Percentiles rank a stretch among this genome's conserved stretches.
Evolutionary conservation across 2,888 invertebrate species (phyloP).

Genomic region (Phortica magna): DNA sequence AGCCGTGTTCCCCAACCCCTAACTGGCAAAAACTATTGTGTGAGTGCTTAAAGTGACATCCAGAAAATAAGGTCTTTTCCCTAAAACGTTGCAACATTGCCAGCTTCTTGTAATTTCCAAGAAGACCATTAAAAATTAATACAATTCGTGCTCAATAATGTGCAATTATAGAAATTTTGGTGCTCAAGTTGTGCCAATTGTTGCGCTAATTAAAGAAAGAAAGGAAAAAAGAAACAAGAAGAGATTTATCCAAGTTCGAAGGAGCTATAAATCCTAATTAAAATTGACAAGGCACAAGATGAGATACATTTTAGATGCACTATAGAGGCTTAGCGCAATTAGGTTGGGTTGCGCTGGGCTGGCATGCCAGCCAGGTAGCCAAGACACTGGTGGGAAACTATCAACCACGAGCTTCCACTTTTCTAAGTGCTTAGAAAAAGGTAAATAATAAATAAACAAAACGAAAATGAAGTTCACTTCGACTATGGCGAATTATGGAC

Average conservation of each 20-base stretch:
- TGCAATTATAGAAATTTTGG: too few relatives aligned
- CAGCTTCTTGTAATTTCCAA: too few relatives aligned
- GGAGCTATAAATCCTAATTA: conserved; percentile 66
- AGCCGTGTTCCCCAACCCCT: too few relatives aligned
- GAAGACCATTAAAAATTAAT: too few relatives aligned
- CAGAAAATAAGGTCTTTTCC: too few relatives aligned
- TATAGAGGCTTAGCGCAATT: conserved; percentile 22
- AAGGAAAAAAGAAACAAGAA: neutral
- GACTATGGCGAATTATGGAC: too few relatives aligned
- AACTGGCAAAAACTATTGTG: too few relatives aligned
- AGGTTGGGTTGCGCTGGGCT: conserved; percentile 2
- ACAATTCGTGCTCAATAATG: too few relatives aligned
- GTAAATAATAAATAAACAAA: neutral
- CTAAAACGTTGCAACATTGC: too few relatives aligned
- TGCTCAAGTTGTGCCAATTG: conserved; percentile 55
- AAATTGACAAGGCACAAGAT: conserved; percentile 60
- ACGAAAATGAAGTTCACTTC: neutral
- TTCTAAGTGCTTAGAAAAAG: neutral
- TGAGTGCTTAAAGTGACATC: too few relatives aligned
- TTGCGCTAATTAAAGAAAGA: conserved; percentile 58
- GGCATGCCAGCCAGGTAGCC: neutral
- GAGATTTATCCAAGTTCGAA: conserved; percentile 38
- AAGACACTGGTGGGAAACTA: conserved; percentile 11
- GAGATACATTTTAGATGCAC: neutral
- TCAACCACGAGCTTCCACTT: neutral